Evolutionary conservation across 2,113 vertebrate species (phyloP).

Genomic region (Glareola pratincola): DNA sequence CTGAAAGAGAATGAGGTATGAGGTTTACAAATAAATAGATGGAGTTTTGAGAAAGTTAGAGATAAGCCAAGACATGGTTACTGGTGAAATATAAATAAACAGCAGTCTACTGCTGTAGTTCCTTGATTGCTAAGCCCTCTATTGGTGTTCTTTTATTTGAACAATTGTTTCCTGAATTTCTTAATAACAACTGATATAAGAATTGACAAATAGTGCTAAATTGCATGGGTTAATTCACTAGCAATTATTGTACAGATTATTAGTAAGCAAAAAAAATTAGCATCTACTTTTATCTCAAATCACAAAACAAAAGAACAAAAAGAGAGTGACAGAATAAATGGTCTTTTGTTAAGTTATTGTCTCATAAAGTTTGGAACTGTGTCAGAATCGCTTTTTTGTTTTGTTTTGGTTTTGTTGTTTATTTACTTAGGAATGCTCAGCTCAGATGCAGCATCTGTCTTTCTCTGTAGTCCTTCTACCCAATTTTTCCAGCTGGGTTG

Average conservation of each 20-base stretch:
- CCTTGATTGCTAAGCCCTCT: background rate
- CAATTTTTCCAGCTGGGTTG: conserved; percentile 47
- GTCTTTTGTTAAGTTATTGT: conserved; percentile 66
- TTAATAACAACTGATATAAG: conserved; percentile 36
- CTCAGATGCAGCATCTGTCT: conserved; percentile 67
- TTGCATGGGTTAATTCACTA: conserved; percentile 57
- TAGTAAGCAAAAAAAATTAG: conserved; percentile 65
- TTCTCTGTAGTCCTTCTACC: conserved; percentile 27
- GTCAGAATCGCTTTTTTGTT: conserved; percentile 56
- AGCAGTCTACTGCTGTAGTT: background rate
- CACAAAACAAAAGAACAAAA: conserved; percentile 28
- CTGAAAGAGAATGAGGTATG: conserved; percentile 73
- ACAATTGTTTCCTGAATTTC: conserved; percentile 66
- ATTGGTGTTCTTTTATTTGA: conserved; percentile 34
- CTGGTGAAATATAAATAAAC: conserved; percentile 30
- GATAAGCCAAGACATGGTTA: background rate
- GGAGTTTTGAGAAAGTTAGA: conserved; percentile 45
- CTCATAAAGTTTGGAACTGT: conserved; percentile 67
- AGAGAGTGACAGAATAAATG: conserved; percentile 48
- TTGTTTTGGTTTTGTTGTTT: conserved; percentile 60
- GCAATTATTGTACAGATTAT: conserved; percentile 55
- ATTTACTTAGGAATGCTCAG: conserved; percentile 60
- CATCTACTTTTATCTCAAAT: conserved; percentile 55
- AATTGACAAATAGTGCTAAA: conserved; percentile 62
- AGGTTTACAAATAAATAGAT: conserved; percentile 62